Conservation (phyloP, 2,113 vertebrate genomes). For the Labeo catla region DNA sequence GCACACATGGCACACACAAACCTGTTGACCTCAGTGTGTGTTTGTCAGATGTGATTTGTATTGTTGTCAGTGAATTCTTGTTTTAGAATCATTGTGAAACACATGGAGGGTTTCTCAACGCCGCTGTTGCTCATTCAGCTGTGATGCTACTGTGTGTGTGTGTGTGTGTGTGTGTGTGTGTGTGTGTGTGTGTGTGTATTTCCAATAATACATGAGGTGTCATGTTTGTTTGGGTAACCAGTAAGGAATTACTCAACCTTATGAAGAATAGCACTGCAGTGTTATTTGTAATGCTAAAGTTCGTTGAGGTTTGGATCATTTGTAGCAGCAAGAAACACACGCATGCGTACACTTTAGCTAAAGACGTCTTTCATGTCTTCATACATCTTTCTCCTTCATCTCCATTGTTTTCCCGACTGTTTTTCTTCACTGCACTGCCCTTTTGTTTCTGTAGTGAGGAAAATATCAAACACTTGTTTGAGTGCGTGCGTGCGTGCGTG, state of each 20-base stretch:
- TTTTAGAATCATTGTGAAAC: constrained; percentile 6
- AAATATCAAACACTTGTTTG: not conserved
- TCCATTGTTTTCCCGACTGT: not conserved
- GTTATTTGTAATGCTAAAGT: constrained; percentile 39
- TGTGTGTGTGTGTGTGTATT: not conserved
- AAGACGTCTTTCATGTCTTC: not conserved
- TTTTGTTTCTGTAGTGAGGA: not conserved
- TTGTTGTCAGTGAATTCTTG: constrained; percentile 7
- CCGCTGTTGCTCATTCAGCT: not conserved
- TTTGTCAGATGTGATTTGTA: constrained; percentile 3
- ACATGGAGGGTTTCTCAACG: constrained; percentile 11
- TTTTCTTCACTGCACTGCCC: constrained; percentile 15
- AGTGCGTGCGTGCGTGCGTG: not conserved
- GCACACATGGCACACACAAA: not conserved
- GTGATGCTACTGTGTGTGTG: not conserved
- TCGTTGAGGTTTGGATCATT: not conserved
- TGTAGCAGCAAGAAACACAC: not conserved
- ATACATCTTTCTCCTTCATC: constrained; percentile 7
- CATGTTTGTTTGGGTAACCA: constrained; percentile 33
- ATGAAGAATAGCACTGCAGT: constrained; percentile 3
- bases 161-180: not conserved
- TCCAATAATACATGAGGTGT: constrained; percentile 3
- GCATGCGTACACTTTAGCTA: not conserved
- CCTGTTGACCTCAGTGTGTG: constrained; percentile 32
- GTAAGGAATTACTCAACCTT: constrained; percentile 1